Percentiles rank a stretch among this genome's conserved stretches.
Conservation (phyloP, 2,888 invertebrate species). For the Halocaridina rubra region DNA sequence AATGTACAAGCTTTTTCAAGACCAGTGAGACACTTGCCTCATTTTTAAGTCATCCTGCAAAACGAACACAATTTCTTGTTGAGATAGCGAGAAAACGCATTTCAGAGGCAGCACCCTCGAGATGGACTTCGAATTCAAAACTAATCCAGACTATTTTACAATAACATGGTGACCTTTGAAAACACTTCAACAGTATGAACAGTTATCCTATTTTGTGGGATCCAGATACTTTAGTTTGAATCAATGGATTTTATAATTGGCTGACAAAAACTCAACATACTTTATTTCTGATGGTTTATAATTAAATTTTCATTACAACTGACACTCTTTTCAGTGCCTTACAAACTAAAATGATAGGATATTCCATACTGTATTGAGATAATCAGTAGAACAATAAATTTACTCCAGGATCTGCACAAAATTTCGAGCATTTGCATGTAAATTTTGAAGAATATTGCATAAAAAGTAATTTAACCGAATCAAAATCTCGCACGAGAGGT, state of each 20-base stretch:
- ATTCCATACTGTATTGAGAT: conserved; percentile 2
- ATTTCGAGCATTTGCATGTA: background rate
- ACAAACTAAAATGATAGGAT: conserved; percentile 2
- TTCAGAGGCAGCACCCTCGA: background rate
- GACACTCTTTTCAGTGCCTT: background rate
- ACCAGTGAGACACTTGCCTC: conserved; percentile 19
- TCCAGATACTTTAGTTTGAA: conserved; percentile 8
- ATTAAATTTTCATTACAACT: background rate
- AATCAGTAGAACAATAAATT: background rate
- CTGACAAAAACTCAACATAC: background rate
- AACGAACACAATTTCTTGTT: conserved; percentile 18
- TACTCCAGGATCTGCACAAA: conserved; percentile 1
- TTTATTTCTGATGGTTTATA: background rate
- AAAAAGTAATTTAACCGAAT: background rate
- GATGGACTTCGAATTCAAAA: conserved; percentile 19
- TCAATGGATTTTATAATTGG: background rate
- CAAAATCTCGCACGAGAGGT: conserved; percentile 3
- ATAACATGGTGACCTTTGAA: background rate
- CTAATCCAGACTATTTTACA: conserved; percentile 6
- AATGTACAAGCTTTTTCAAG: conserved; percentile 5
- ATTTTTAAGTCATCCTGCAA: conserved; percentile 30
- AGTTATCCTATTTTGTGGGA: background rate
- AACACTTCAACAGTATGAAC: background rate
- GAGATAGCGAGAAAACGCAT: background rate
- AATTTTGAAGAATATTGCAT: background rate